Evolutionary conservation across 1,140 invertebrate genomes (phyloP).

Genomic region (Drosophila nikananu): DNA sequence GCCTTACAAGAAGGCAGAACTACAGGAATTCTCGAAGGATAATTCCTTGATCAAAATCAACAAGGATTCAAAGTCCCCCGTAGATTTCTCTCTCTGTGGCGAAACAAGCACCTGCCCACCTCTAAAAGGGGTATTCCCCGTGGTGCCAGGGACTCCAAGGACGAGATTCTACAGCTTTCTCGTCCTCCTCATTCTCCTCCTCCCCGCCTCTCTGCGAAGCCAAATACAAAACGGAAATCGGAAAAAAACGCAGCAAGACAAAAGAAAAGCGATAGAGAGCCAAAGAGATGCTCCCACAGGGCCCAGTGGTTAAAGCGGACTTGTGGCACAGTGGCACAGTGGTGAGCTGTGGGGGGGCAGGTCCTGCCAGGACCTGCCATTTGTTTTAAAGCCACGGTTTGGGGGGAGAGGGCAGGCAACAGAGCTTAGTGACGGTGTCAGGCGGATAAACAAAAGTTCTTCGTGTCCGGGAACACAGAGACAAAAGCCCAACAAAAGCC

Average conservation of each 20-base stretch:
- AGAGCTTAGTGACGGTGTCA: conserved; percentile 19
- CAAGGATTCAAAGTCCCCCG: not conserved
- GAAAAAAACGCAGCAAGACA: conserved; percentile 40
- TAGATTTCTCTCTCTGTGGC: conserved; percentile 14
- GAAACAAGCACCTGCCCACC: conserved; percentile 16
- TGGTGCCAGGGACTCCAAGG: not conserved
- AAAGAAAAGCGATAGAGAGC: conserved; percentile 11
- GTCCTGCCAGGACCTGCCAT: conserved; percentile 9
- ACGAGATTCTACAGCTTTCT: conserved; percentile 1
- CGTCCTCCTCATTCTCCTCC: not conserved
- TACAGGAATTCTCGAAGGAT: not conserved
- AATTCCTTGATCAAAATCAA: not conserved
- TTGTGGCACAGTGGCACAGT: conserved; percentile 14
- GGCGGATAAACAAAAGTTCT: conserved; percentile 46
- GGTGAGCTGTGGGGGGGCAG: too few species aligned
- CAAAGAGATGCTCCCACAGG: conserved; percentile 15
- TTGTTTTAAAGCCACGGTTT: conserved; percentile 19
- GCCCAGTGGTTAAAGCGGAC: conserved; percentile 19
- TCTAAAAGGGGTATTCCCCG: conserved; percentile 3
- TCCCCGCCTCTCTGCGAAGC: conserved; percentile 4
- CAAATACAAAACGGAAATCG: conserved; percentile 70
- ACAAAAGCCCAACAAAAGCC: conserved; percentile 25
- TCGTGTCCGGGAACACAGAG: conserved; percentile 15
- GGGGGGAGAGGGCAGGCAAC: not conserved
- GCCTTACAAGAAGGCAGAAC: not conserved